phyloP scores from a whole-genome alignment of 2,888 invertebrate species.

The Rhopalosiphum nymphaeae region DNA sequence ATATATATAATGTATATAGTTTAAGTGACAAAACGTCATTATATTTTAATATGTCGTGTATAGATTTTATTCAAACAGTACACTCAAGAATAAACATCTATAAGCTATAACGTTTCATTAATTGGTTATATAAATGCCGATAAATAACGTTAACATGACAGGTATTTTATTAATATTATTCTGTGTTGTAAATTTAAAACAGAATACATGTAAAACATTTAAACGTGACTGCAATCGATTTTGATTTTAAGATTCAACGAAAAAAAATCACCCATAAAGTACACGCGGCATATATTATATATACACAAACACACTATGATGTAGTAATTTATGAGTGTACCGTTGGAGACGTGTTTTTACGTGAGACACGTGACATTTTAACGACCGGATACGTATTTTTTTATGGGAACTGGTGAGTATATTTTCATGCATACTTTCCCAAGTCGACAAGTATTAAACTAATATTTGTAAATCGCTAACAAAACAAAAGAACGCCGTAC shows the following conservation, averaged over 20 bases:
- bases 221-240: constrained; percentile 9
- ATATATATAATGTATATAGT: no score
- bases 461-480: constrained; percentile 34
- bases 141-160: neutral
- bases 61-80: neutral
- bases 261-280: constrained; percentile 35
- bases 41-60: no score
- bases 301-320: neutral
- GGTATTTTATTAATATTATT: neutral
- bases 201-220: neutral
- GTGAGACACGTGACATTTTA: constrained; percentile 57
- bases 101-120: neutral
- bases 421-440: constrained; percentile 26
- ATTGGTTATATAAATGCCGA: neutral
- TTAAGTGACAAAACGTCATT: no score
- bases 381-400: constrained; percentile 62
- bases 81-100: neutral
- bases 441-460: constrained; percentile 20
- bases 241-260: constrained; percentile 18
- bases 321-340: constrained; percentile 41
- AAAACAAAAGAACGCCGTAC: neutral
- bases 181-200: constrained; percentile 11
- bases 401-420: constrained; percentile 31
- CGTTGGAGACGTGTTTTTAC: constrained; percentile 30
- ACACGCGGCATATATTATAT: neutral